These are phyloP conservation scores for Plutomurus gul DNA, from an alignment of 1,140 invertebrate genomes.

Conservation along the genomic window DNA sequence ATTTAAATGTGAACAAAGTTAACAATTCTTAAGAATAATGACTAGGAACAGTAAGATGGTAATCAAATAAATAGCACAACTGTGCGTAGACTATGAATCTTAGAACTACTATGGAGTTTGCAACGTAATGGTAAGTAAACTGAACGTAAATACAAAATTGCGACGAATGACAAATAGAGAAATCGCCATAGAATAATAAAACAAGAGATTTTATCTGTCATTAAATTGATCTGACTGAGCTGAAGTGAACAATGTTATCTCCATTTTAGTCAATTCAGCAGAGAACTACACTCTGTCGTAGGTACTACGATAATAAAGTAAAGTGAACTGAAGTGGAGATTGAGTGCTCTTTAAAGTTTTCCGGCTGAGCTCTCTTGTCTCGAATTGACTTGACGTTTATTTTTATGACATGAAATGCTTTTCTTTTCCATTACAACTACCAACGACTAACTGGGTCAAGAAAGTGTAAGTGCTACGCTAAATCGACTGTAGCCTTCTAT, in stretches of 20 bases:
- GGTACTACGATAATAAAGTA: neutral
- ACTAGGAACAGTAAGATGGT: too few relatives aligned
- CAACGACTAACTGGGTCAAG: conserved; percentile 8
- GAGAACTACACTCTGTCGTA: neutral
- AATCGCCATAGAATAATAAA: conserved; percentile 1
- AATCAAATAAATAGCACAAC: too few relatives aligned
- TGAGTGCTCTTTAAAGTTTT: neutral
- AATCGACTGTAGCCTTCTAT: neutral
- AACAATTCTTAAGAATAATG: too few relatives aligned
- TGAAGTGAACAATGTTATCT: neutral
- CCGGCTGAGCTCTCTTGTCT: neutral
- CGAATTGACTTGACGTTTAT: neutral
- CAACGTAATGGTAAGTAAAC: too few relatives aligned
- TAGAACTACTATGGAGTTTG: too few relatives aligned
- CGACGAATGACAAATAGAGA: neutral
- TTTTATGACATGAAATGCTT: neutral
- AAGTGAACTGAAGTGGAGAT: neutral
- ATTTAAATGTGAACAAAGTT: too few relatives aligned
- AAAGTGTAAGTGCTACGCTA: neutral
- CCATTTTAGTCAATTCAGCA: neutral
- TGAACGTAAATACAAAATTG: too few relatives aligned
- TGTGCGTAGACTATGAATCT: too few relatives aligned
- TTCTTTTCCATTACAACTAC: neutral
- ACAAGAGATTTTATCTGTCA: conserved; percentile 7
- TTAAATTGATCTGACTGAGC: neutral